A percentile compares a stretch with the other conserved stretches of the same genome.
These are phyloP conservation scores for Reinhardtius hippoglossoides DNA, from an alignment of 2,113 vertebrate genomes.

Conservation along the genomic window DNA sequence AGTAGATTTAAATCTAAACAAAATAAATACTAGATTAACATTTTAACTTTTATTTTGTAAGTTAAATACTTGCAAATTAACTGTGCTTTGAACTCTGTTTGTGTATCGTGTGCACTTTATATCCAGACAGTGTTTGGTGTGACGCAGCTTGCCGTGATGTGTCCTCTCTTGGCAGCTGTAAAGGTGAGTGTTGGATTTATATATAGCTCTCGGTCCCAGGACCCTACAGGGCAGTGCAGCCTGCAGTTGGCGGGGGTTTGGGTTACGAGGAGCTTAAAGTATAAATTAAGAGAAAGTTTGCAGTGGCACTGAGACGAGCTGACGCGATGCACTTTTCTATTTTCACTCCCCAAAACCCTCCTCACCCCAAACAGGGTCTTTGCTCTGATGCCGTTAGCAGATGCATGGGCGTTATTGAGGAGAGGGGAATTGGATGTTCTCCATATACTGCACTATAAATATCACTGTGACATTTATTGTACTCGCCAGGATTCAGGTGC, in stretches of 20 bases:
- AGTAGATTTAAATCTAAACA: no score
- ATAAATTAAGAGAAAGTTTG: conserved; percentile 76
- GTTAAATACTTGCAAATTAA: background rate
- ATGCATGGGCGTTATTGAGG: conserved; percentile 90
- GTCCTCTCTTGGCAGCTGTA: conserved; percentile 37
- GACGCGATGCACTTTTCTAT: conserved; percentile 79
- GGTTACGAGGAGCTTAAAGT: conserved; percentile 69
- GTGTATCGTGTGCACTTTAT: background rate
- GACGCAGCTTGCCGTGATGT: no score
- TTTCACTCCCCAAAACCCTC: conserved; percentile 79
- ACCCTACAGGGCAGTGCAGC: conserved; percentile 30
- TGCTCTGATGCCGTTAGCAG: conserved; percentile 91
- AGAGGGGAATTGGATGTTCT: conserved; percentile 93
- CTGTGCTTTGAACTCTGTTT: background rate
- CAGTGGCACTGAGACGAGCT: conserved; percentile 66
- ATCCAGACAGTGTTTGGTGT: no score
- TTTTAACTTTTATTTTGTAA: no score
- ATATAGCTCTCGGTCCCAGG: conserved; percentile 34
- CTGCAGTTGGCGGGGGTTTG: conserved; percentile 55
- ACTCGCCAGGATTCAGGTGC: conserved; percentile 94
- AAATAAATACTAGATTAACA: no score
- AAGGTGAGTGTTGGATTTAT: conserved; percentile 56
- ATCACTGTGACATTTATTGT: conserved; percentile 94
- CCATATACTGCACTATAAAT: conserved; percentile 94
- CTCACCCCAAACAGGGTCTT: conserved; percentile 41